Conservation (phyloP, 2,797 vertebrate species). For the Danionella dracula region DNA sequence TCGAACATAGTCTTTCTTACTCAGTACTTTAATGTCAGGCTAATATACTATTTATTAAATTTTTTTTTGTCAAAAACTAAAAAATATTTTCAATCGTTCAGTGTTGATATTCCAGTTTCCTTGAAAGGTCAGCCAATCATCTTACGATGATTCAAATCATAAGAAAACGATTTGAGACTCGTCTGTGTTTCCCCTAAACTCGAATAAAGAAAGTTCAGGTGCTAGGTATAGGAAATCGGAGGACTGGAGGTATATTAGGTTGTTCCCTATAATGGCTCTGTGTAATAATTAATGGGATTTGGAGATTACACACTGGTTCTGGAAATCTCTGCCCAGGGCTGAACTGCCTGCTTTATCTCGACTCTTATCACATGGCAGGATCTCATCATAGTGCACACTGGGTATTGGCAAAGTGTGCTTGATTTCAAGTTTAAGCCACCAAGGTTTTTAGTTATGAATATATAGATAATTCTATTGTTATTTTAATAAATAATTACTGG, state of each 20-base stretch:
- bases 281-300: conserved; percentile 56
- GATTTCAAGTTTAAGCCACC: neutral
- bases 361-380: conserved; percentile 33
- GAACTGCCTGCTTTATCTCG: conserved; percentile 30
- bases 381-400: neutral
- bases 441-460: no score
- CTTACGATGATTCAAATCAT: no score
- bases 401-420: neutral
- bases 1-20: conserved; percentile 26
- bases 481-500: no score
- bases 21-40: neutral
- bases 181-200: neutral
- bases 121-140: no score
- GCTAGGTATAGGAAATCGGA: no score
- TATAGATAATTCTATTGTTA: no score
- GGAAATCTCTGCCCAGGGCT: conserved; percentile 36
- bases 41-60: conserved; percentile 24
- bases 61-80: no score
- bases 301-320: conserved; percentile 42
- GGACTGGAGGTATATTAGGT: no score
- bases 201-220: neutral
- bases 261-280: conserved; percentile 32
- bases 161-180: no score
- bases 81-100: no score
- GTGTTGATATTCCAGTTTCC: no score